Conservation (phyloP, 92 coral and sea anemone genomes). For the Scolanthus callimorphus region DNA sequence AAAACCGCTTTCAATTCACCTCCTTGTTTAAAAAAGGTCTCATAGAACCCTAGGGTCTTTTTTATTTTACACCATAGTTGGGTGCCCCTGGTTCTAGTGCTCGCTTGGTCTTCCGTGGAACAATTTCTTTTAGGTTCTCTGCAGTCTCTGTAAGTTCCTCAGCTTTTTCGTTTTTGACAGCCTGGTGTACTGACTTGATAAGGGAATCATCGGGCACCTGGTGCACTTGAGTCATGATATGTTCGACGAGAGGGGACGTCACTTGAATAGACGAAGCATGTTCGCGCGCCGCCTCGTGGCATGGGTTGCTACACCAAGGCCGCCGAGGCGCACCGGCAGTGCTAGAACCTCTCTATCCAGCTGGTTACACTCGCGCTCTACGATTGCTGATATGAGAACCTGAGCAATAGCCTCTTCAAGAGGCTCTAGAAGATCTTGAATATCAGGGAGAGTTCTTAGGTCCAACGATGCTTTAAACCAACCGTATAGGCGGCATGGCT, state of each 20-base stretch:
- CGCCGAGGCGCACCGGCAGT: conserved; percentile 24
- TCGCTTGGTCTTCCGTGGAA: conserved; percentile 28
- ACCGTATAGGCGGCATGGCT: too few species aligned
- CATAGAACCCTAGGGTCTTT: too few species aligned
- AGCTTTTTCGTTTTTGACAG: conserved; percentile 28
- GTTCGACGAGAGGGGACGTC: conserved; percentile 17
- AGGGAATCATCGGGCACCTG: conserved; percentile 40
- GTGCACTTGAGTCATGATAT: conserved; percentile 1
- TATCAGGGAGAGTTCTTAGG: neutral
- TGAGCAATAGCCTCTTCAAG: conserved; percentile 27
- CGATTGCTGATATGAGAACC: conserved; percentile 16
- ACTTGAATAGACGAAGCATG: conserved; percentile 16
- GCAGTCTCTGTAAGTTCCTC: conserved; percentile 15
- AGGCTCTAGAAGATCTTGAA: conserved; percentile 10
- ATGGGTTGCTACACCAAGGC: conserved; percentile 19
- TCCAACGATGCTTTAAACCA: conserved; percentile 10
- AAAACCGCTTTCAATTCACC: too few species aligned
- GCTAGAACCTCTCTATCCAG: conserved; percentile 17
- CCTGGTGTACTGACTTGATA: conserved; percentile 21
- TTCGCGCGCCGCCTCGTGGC: conserved; percentile 15
- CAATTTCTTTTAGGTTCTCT: conserved; percentile 8
- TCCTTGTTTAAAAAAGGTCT: too few species aligned
- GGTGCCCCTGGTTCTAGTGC: conserved; percentile 13
- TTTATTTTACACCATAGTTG: too few species aligned
- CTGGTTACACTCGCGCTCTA: conserved; percentile 7